Conservation (phyloP, 2,797 vertebrate genomes). For the Dendrocincla fuliginosa region DNA sequence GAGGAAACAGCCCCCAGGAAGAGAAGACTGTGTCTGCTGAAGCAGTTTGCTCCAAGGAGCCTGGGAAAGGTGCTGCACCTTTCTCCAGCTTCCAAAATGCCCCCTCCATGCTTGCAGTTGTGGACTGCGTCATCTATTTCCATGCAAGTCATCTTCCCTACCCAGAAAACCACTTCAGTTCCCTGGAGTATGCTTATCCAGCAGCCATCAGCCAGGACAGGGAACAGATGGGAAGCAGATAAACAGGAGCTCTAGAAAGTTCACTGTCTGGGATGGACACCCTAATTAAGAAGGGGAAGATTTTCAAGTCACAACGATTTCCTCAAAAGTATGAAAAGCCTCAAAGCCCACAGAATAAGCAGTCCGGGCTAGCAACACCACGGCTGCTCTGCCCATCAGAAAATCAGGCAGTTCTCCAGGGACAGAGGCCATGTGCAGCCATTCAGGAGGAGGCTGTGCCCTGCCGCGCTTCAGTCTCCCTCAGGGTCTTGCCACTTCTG, state of each 20-base stretch:
- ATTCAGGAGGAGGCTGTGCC: neutral
- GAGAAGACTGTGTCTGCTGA: accelerated
- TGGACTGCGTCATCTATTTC: neutral
- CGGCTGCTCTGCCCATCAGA: neutral
- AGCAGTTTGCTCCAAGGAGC: neutral
- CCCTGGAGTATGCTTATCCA: neutral
- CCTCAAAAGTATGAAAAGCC: neutral
- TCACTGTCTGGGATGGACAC: neutral
- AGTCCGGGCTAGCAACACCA: neutral
- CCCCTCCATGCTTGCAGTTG: neutral
- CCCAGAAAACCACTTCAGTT: neutral
- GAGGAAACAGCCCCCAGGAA: neutral
- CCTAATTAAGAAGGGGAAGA: neutral
- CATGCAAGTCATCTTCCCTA: accelerated
- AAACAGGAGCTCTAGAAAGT: neutral
- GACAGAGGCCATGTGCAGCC: neutral
- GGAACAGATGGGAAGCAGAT: neutral
- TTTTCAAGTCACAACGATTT: neutral
- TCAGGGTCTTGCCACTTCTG: neutral
- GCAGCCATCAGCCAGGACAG: neutral
- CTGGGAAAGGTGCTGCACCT: neutral
- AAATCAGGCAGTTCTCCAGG: neutral
- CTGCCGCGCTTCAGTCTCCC: accelerated
- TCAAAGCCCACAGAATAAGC: neutral
- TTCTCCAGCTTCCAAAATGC: neutral